Evolutionary conservation across 2,888 invertebrate species (phyloP).

Genomic region (Brenthis daphne): DNA sequence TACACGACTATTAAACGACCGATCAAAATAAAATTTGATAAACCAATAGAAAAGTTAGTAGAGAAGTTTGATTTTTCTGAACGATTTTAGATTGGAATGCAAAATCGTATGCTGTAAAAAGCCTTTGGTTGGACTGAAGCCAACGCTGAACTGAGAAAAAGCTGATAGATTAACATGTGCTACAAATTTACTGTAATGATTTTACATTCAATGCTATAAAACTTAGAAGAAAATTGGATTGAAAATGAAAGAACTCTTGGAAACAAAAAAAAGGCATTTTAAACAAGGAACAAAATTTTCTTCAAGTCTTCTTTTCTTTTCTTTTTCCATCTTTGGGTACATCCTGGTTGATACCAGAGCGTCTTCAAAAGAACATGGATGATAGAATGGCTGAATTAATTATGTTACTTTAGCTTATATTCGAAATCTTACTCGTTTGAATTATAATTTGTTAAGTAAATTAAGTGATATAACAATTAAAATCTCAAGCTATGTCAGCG

Average conservation of each 20-base stretch:
- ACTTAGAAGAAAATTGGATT: conserved; percentile 11
- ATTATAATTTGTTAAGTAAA: too few relatives aligned
- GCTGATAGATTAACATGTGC: conserved; percentile 33
- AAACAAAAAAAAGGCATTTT: too few relatives aligned
- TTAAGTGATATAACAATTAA: too few relatives aligned
- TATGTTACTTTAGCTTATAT: too few relatives aligned
- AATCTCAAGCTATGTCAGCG: too few relatives aligned
- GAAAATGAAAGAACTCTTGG: neutral
- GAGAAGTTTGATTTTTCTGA: neutral
- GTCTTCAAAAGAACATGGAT: too few relatives aligned
- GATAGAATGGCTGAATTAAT: too few relatives aligned
- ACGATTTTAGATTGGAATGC: neutral
- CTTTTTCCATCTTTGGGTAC: too few relatives aligned
- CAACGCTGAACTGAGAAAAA: conserved; percentile 28
- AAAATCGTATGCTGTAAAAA: conserved; percentile 11
- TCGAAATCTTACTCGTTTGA: too few relatives aligned
- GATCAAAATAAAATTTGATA: neutral
- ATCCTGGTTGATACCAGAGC: too few relatives aligned
- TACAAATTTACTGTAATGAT: conserved; percentile 29
- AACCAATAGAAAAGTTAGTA: neutral
- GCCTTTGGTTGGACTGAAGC: conserved; percentile 18
- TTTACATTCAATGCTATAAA: conserved; percentile 21
- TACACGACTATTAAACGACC: neutral
- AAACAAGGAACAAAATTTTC: too few relatives aligned
- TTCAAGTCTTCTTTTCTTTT: too few relatives aligned